Evolutionary conservation across 64 coral and sea anemone species (phyloP), one percentile per base, ranked within the genome.

Genomic region (Dendrophyllia cribrosa): DNA sequence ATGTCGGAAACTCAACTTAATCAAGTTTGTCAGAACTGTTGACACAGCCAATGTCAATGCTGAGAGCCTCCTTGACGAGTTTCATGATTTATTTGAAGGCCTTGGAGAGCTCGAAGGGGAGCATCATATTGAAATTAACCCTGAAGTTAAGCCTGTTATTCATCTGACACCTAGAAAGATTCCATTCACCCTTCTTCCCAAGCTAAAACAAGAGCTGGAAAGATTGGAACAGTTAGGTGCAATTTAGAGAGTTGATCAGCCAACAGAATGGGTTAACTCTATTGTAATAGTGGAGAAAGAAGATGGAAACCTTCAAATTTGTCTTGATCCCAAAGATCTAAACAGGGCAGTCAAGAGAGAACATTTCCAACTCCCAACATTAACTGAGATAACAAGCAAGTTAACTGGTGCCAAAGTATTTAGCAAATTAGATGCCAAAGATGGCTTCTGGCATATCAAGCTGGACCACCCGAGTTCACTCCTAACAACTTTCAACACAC

Each of bases 261-360:
- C 66, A 19, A 88, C 69, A 52, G 85, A 88, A n/a, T 74, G 88
- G 74, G 59, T 89, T 50, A 78, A 65, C 78, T 72, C 76, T 5
- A 51, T 92, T n/a, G 80, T 86, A 23, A 92, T 92, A 51, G 46
- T 49, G 47, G n/a, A 92, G 75, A 86, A 77, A 17, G 14, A 3
- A 66, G 43, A 88, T 63, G 85, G 75, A 59, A 45, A 24, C 22
- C 44, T 88, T 6, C 71, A 62, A 56, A 20, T 92, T 16, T 92
- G 81, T 47, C 58, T 92, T 26, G 81, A 92, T 19, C 90, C 90
- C 17, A 92, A 86, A 50, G 52, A 92, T 44, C 70, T 92, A 19
- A 92, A 92, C 55, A 3, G 67, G 21, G 26, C 25, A 21, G 75
- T 76, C 3, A 60, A 12, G 4, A 76, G 90, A 24, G 70, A 86